Evolutionary conservation across 1,140 invertebrate genomes (phyloP).

Genomic region (Drosophila hydei): DNA sequence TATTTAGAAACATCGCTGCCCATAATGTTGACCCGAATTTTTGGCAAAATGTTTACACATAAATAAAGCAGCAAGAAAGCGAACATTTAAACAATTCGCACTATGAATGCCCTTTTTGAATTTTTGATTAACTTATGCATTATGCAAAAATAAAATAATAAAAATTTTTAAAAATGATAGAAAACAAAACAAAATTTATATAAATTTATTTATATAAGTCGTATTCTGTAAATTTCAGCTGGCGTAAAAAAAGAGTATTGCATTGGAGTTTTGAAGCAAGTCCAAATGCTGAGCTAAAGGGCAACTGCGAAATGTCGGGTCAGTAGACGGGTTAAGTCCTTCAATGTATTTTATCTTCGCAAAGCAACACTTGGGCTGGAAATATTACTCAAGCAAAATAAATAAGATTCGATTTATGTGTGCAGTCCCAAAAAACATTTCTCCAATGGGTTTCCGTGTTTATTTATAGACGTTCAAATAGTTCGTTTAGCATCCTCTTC

Average conservation of each 20-base stretch:
- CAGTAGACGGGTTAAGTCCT: slow-evolving; percentile 59
- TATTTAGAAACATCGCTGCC: slow-evolving; percentile 60
- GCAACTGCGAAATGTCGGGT: slow-evolving; percentile 26
- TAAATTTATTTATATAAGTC: too few relatives aligned
- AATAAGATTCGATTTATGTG: slow-evolving; percentile 82
- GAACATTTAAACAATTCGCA: slow-evolving; percentile 13
- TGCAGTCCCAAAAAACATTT: slow-evolving; percentile 38
- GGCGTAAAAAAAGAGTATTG: not conserved
- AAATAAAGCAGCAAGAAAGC: slow-evolving; percentile 72
- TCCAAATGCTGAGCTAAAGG: slow-evolving; percentile 52
- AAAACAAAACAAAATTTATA: not conserved
- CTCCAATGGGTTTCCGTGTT: slow-evolving; percentile 66
- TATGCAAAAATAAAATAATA: not conserved
- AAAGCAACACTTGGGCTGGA: slow-evolving; percentile 67
- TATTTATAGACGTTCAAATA: slow-evolving; percentile 78
- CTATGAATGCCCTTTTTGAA: slow-evolving; percentile 40
- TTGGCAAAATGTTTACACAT: slow-evolving; percentile 76
- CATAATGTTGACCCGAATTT: slow-evolving; percentile 82
- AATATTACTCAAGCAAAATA: slow-evolving; percentile 79
- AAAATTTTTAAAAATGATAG: not conserved
- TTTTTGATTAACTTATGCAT: not conserved
- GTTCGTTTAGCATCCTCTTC: slow-evolving; percentile 54
- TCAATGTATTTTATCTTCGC: slow-evolving; percentile 79
- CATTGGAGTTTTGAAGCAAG: slow-evolving; percentile 27
- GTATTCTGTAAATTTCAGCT: too few relatives aligned